A percentile compares a stretch with the other conserved stretches of the same genome.
Conservation (phyloP, 2,113 vertebrate genomes). For the Protobothrops flavoviridis region DNA sequence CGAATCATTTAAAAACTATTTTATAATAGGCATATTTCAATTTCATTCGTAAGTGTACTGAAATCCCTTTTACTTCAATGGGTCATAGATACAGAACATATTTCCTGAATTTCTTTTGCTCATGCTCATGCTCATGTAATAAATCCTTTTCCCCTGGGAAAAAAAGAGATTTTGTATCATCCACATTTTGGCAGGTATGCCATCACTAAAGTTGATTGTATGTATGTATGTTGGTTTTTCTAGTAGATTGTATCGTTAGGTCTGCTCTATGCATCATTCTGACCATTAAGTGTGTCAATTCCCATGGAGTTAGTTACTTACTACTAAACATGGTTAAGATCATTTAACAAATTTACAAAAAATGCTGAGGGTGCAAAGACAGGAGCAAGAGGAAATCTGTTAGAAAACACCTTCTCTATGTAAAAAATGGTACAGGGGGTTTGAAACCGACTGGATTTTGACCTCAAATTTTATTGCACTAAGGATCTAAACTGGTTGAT, state of each 20-base stretch:
- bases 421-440: not conserved
- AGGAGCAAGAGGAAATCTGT: not conserved
- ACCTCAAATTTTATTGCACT: not conserved
- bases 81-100: not conserved
- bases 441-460: not conserved
- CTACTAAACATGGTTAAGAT: not conserved
- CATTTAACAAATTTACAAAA: not conserved
- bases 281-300: not conserved
- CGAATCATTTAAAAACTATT: not conserved
- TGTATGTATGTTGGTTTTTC: not conserved
- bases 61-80: not conserved
- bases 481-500: not conserved
- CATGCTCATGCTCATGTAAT: not conserved
- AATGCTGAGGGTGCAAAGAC: not conserved
- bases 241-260: not conserved
- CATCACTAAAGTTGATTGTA: not conserved
- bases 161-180: slow-evolving; percentile 17
- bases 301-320: not conserved
- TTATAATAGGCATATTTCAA: not conserved
- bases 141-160: not conserved
- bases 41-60: not conserved
- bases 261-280: not conserved
- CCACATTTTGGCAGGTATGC: slow-evolving; percentile 8
- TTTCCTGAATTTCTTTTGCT: not conserved
- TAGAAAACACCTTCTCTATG: not conserved